Percentiles rank a stretch among this genome's conserved stretches.
These are phyloP conservation scores for Chloroclysta siterata DNA, from an alignment of 2,888 invertebrate species.

Conservation along the genomic window DNA sequence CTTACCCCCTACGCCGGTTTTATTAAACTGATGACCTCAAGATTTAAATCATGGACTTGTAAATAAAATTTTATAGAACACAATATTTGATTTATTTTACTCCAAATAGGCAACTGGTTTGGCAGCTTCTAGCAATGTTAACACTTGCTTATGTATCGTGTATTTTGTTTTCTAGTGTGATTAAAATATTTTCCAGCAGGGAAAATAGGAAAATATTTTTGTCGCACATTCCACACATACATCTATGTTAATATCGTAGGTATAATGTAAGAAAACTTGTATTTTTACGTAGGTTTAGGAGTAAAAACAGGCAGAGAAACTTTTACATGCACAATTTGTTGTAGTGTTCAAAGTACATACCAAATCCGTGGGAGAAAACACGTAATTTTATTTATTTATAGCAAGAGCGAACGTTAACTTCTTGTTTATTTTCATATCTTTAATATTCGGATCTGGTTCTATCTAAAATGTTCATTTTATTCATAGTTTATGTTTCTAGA, in stretches of 20 bases:
- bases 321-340: no score
- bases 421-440: not conserved
- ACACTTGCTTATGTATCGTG: no score
- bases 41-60: constrained; percentile 29
- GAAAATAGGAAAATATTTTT: no score
- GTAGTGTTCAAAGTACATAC: no score
- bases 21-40: constrained; percentile 39
- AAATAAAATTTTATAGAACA: constrained; percentile 32
- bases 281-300: no score
- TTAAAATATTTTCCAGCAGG: no score
- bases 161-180: no score
- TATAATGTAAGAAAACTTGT: no score
- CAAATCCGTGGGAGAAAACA: no score
- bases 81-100: constrained; percentile 1
- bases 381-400: not conserved
- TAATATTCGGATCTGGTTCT: not conserved
- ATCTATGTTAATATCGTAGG: no score
- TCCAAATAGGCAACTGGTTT: not conserved
- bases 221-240: no score
- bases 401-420: not conserved
- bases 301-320: no score
- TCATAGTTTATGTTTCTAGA: constrained; percentile 19
- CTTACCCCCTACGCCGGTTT: constrained; percentile 43
- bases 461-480: constrained; percentile 21
- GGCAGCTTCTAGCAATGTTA: not conserved